phyloP scores from a whole-genome alignment of 2,888 invertebrate genomes.

The Tipula vernalis region DNA sequence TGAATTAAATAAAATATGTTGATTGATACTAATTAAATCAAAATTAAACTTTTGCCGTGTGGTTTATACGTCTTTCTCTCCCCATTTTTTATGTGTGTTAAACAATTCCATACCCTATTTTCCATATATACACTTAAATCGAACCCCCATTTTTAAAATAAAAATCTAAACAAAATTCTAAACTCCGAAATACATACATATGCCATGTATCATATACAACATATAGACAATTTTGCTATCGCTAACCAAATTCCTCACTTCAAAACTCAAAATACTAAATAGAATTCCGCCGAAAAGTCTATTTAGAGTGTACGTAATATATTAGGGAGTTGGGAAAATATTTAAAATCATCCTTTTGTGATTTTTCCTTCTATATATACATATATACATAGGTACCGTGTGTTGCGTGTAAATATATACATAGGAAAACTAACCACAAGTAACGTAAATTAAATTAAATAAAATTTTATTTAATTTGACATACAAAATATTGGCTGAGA shows the following conservation, averaged over 20 bases:
- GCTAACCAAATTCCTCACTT: neutral
- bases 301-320: neutral
- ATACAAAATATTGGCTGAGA: neutral
- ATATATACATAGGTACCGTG: neutral
- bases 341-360: neutral
- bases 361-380: neutral
- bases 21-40: conserved; percentile 4
- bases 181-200: neutral
- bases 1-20: neutral
- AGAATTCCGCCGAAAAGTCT: neutral
- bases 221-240: neutral
- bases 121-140: neutral
- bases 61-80: neutral
- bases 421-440: neutral
- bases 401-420: neutral
- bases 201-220: neutral
- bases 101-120: neutral
- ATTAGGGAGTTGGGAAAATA: neutral
- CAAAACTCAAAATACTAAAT: neutral
- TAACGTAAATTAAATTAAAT: neutral
- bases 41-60: neutral
- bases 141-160: neutral
- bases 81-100: neutral
- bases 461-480: neutral
- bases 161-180: neutral